phyloP scores from a whole-genome alignment of 1,140 invertebrate genomes.

The Plodia interpunctella region DNA sequence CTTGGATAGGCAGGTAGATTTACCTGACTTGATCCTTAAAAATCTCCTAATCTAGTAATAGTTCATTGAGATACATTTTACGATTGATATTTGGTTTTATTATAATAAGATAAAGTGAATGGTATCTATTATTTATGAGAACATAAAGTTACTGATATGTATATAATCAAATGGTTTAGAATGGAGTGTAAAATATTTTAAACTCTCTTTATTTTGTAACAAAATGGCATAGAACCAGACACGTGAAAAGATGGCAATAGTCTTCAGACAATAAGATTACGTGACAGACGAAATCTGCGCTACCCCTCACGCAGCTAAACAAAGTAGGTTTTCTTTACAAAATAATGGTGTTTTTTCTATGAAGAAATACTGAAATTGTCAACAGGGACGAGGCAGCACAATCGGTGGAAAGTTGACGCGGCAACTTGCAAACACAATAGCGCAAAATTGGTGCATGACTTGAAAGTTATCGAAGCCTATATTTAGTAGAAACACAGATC shows the following conservation, averaged over 20 bases:
- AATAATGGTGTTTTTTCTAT: slow-evolving; percentile 22
- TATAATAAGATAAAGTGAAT: no score
- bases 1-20: no score
- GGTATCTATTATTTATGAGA: no score
- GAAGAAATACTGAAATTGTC: slow-evolving; percentile 28
- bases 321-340: slow-evolving; percentile 22
- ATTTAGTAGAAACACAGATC: neutral
- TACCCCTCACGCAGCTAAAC: slow-evolving; percentile 14
- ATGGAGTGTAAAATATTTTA: neutral
- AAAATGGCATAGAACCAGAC: neutral
- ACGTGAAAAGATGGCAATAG: slow-evolving; percentile 11
- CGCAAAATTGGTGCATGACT: slow-evolving; percentile 35
- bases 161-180: no score
- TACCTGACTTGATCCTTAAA: no score
- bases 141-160: no score
- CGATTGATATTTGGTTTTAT: no score
- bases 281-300: slow-evolving; percentile 15
- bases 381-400: slow-evolving; percentile 30
- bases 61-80: no score
- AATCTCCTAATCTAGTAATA: no score
- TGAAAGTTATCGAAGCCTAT: slow-evolving; percentile 23
- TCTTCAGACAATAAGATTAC: slow-evolving; percentile 26
- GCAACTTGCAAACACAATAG: slow-evolving; percentile 35
- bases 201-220: neutral
- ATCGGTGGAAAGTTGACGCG: slow-evolving; percentile 44